A percentile compares a stretch with the other conserved stretches of the same genome.
Evolutionary conservation across 1,140 invertebrate genomes (phyloP).

Genomic region (Ephestia elutella): DNA sequence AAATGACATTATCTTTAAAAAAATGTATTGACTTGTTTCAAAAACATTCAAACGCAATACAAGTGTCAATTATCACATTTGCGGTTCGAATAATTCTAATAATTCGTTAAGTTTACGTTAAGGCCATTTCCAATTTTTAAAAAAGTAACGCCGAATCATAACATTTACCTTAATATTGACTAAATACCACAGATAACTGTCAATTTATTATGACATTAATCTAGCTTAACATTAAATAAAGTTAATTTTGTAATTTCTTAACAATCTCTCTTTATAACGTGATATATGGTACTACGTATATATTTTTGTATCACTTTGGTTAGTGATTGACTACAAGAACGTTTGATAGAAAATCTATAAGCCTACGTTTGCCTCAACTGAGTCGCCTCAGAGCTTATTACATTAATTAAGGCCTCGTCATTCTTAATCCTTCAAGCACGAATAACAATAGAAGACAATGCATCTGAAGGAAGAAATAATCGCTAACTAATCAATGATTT

Average conservation of each 20-base stretch:
- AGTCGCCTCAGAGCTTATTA: no score
- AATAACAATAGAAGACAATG: no score
- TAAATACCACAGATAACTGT: constrained; percentile 1
- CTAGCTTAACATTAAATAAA: constrained; percentile 3
- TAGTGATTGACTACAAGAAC: neutral
- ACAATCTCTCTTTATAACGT: neutral
- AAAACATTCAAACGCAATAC: neutral
- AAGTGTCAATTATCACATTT: neutral
- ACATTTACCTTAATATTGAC: constrained; percentile 2
- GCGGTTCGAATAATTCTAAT: neutral
- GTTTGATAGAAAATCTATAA: neutral
- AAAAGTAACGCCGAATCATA: neutral
- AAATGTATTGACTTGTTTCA: no score
- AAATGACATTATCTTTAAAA: no score
- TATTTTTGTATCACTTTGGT: constrained; percentile 4
- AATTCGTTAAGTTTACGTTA: neutral
- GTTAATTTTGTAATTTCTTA: neutral
- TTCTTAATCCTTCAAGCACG: no score
- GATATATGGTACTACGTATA: neutral
- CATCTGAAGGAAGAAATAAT: neutral
- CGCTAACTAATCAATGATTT: neutral
- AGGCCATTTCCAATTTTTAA: neutral
- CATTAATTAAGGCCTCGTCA: neutral
- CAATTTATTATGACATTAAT: neutral
- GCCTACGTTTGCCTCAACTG: no score